Evolutionary conservation across 2,113 vertebrate genomes (phyloP).

Genomic region (Festucalex cinctus): DNA sequence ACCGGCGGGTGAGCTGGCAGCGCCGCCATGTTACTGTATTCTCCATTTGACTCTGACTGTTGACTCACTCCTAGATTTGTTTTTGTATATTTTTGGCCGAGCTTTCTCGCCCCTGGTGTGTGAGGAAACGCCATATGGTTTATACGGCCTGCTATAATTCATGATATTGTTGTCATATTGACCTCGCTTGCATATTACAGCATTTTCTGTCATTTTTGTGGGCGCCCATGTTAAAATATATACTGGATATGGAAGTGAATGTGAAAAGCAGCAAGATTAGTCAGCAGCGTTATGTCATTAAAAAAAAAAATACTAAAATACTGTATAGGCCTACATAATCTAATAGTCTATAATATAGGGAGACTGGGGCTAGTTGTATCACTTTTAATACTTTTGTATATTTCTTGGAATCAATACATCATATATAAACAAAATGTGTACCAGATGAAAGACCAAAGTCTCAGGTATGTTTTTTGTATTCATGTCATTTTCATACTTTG

Average conservation of each 20-base stretch:
- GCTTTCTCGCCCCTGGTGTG: conserved; percentile 5
- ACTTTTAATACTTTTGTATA: too few relatives aligned
- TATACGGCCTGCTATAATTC: not conserved
- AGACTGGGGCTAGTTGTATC: too few relatives aligned
- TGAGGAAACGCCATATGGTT: not conserved
- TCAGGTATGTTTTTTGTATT: too few relatives aligned
- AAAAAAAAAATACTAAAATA: too few relatives aligned
- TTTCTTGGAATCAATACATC: too few relatives aligned
- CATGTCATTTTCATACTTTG: too few relatives aligned
- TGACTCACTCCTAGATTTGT: conserved; percentile 20
- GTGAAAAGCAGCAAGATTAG: not conserved
- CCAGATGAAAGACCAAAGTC: too few relatives aligned
- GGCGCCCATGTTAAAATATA: too few relatives aligned
- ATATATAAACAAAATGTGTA: too few relatives aligned
- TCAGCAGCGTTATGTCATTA: not conserved
- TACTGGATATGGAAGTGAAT: not conserved
- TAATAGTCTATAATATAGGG: too few relatives aligned
- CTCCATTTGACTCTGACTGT: conserved; percentile 21
- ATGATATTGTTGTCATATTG: not conserved
- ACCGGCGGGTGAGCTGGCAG: conserved; percentile 49
- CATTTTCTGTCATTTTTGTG: not conserved
- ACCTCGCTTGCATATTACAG: not conserved
- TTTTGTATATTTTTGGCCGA: conserved; percentile 30
- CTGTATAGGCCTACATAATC: too few relatives aligned
- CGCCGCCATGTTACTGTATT: conserved; percentile 18